A percentile compares a stretch with the other conserved stretches of the same genome.
Conservation (phyloP, 2,113 vertebrate species). For the Sinocyclocheilus rhinocerous region DNA sequence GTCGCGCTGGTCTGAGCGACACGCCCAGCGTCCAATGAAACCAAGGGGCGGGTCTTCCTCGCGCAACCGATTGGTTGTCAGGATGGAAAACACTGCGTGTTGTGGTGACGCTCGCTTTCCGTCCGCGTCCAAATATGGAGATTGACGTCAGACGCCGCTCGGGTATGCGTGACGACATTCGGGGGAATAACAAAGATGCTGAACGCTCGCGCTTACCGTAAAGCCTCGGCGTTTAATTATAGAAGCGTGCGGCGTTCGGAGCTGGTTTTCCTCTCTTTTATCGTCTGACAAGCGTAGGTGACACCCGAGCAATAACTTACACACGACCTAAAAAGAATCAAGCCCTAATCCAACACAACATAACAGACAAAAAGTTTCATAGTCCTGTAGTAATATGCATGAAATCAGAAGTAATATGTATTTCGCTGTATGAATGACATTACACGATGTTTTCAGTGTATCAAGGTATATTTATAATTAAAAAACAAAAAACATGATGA, state of each 20-base stretch:
- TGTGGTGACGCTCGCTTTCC: conserved; percentile 20
- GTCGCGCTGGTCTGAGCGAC: neutral
- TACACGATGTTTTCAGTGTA: too few species aligned
- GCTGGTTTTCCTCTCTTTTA: neutral
- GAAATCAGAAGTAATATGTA: too few species aligned
- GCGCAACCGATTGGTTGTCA: conserved; percentile 51
- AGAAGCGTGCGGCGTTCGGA: neutral
- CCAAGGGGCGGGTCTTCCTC: neutral
- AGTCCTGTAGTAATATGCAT: neutral
- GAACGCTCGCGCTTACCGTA: conserved; percentile 37
- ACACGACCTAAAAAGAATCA: neutral
- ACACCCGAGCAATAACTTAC: neutral
- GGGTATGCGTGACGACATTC: conserved; percentile 45
- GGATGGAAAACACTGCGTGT: conserved; percentile 44
- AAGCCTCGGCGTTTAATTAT: conserved; percentile 1
- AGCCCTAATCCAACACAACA: too few species aligned
- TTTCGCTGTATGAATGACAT: too few species aligned
- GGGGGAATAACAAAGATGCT: conserved; percentile 7
- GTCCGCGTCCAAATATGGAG: conserved; percentile 52
- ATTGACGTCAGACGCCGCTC: conserved; percentile 45
- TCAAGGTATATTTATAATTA: too few species aligned
- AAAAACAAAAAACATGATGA: neutral
- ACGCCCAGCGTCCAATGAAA: conserved; percentile 38
- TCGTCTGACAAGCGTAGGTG: neutral
- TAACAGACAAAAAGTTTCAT: neutral